Evolutionary conservation across 1,140 invertebrate genomes (phyloP), one percentile per base, ranked within the genome.

Genomic region (Pseudomyrmex sp.): DNA sequence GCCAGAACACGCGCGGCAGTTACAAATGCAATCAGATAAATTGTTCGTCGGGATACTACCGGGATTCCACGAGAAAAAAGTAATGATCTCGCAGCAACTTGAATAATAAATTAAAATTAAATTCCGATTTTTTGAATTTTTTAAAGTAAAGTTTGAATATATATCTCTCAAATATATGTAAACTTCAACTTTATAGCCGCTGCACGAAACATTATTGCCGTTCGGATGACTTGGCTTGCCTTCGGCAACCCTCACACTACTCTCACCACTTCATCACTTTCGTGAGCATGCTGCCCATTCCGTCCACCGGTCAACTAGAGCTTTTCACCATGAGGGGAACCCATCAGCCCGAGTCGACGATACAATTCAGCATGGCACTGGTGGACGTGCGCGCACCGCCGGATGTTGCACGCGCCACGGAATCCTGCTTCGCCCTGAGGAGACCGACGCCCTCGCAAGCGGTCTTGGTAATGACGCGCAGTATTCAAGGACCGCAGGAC

Each of bases 221-320:
- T 12, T 92, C 96, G 1, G 95, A 95, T 26, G 97, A 98, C 86
- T 91, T 94, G 50, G 94, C 95, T 74, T 99, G 98, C 88, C 94
- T 97, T 10, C 96, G 96, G 8, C 96, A 96, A 88, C 98, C 98
- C 0, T 96, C 97, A 18, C 97, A 97, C 69, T 97, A 97, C 90
- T 98, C 98, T 5, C 98, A 97, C 95, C 98, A 98, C 94, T 99
- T 97, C 93, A 97, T 99, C 83, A 98, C 97, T 0, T 97, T 99
- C 87, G 96, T 97, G 0, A 97, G 97, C 68, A 97, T 98, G 92
- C 94, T 98, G 18, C 96, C 96, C 35, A 95, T 99, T 8, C 96
- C 97, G 0, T 90, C 94, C 1, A 94, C 93, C 82, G 97, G 96
- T 5, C 95, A 95, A 85, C 94, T 97, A 58, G 96, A 98, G 72